Evolutionary conservation across 53 echinoderm and acorn worm genomes (phyloP), one percentile per base, ranked within the genome.

Genomic region (Arbacia lixula): DNA sequence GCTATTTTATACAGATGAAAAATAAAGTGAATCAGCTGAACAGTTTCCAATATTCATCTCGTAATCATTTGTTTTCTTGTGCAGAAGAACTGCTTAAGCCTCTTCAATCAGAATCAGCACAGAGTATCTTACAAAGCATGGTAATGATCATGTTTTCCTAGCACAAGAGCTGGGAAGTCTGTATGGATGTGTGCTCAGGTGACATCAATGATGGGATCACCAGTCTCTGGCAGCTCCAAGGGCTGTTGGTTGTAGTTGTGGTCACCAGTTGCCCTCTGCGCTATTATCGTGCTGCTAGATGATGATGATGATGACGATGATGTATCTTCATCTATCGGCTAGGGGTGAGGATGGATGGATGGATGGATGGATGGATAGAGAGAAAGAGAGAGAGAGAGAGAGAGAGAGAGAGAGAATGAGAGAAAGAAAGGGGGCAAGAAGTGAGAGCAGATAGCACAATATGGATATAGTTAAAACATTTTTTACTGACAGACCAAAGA

Each of bases 161-260:
- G n/a, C n/a, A n/a, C n/a, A n/a, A n/a, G n/a, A n/a, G n/a, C n/a
- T n/a, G n/a, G n/a, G n/a, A n/a, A n/a, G n/a, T n/a, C n/a, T n/a
- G n/a, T n/a, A n/a, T n/a, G n/a, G n/a, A n/a, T n/a, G n/a, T 1
- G 22, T 53, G 32, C 19, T 60, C 79, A 38, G 36, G 79, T 78
- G 40, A 78, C 79, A 78, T 78, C 79, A 60, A 78, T 78, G 28
- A 58, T 38, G 9, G 35, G 67, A 5, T 86, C 86, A 56, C 83
- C 83, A 14, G 53, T 39, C 37, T 86, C 86, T 1, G 66, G 38
- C 53, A 68, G 27, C 42, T 85, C 80, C 9, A 21, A 53, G 5
- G 89, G 82, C 22, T 57, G 66, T 73, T 87, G 93, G 33, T 86
- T 77, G 73, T 93, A 93, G 66, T 90, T 90, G 20, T 93, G 93